Conservation (phyloP, 2,113 vertebrate species). For the Centrocercus urophasianus region DNA sequence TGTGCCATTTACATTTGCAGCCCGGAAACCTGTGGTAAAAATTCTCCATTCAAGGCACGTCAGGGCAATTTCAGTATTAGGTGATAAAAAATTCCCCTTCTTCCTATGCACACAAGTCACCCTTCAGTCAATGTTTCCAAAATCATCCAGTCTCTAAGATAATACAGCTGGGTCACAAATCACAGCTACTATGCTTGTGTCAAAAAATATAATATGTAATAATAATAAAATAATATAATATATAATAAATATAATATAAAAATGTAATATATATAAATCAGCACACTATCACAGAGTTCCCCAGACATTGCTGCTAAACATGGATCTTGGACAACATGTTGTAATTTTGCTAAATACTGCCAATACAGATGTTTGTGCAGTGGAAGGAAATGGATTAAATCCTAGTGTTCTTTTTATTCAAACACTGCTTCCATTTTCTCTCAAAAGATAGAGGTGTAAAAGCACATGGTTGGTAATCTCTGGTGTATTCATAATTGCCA, state of each 20-base stretch:
- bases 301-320: neutral
- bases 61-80: slow-evolving; percentile 35
- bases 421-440: neutral
- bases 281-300: neutral
- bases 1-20: neutral
- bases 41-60: neutral
- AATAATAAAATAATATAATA: no score
- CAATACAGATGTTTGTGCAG: neutral
- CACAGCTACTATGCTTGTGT: neutral
- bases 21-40: neutral
- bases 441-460: neutral
- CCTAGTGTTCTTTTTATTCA: neutral
- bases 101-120: neutral
- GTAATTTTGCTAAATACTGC: neutral
- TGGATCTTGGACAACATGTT: neutral
- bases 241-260: neutral
- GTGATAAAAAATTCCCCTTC: slow-evolving; percentile 21
- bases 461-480: neutral
- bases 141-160: neutral
- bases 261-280: neutral
- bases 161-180: neutral
- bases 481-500: neutral
- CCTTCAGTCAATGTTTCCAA: slow-evolving; percentile 4
- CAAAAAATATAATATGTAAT: neutral
- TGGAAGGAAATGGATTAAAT: neutral